Base-by-base conservation (phyloP, 1,140 invertebrate species). In the Pinna nobilis region DNA sequence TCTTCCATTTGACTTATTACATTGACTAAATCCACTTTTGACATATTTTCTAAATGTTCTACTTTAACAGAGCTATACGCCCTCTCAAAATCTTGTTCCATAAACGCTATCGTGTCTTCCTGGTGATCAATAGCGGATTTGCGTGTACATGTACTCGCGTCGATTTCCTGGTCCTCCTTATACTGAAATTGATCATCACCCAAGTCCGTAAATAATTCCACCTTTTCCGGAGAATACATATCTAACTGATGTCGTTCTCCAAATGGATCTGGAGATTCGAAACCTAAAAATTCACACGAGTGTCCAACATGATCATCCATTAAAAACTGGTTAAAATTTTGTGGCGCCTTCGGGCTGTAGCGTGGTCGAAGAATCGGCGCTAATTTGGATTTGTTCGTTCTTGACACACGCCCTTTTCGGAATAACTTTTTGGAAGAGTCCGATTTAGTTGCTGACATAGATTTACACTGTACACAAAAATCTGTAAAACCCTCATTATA, bases 291-390 rank as follows among this genome's bases (percentile, higher is more conserved):
- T 11, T 63, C 59, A 15, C 35, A 63, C 23, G 32, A 37, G 20
- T 63, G 44, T 41, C 23, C 13, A 61, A 65, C 67, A 59, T 71
- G 47, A 53, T 76, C 68, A 51, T 88, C 87, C 73, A 88, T 88
- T 39, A 88, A 85, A 68, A 87, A 88, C 67, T 86, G 84, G 15
- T 85, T 88, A 32, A 84, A 87, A 76, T 88, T 88, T 65, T 86
- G 76, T 7, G 87, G 87, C 20, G 87, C 87, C 50, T 85, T 82
- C 0, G 86, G 87, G 32, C 67, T 74, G 49, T 69, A 77, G 39
- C 35, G 61, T 39, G 78, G 78, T 50, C 78, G 41, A 15, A 77
- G 35, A 20, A 59, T 33, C 3, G 55, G 55, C 55, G 55, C 55
- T 25, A 35, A 35, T 32, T 33, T 1, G 20, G 4, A 9, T 33